Base-by-base conservation (phyloP, 2,113 vertebrate genomes). In the Ceuthmochares aereus region DNA sequence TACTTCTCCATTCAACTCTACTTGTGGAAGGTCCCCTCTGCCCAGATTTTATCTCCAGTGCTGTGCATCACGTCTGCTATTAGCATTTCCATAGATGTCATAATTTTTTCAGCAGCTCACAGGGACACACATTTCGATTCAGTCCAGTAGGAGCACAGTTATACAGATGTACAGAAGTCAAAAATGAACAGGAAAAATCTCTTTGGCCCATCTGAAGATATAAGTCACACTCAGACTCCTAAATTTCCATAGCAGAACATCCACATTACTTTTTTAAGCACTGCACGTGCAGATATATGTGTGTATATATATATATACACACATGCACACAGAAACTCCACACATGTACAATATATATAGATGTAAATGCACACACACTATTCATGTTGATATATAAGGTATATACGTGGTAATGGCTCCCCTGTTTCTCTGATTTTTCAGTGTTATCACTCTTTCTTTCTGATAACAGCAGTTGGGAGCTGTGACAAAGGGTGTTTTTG, bases 121-220 rank as follows among this genome's bases (percentile, higher is more conserved):
- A 54, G 51, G 30, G 54, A 55, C 12, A 49, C 12, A 49, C 5
- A 12, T 7, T 64, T 79, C 10, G 36, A 70, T 62, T 13, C 42
- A 88, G 20, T n/a, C 20, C 18, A 43, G 17, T 15, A 63, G 29
- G 3, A 76, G 3, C 8, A 32, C 26, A 21, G 20, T 17, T 89
- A 16, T n/a, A 37, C 2, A 42, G 42, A 45, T 0, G 0, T 14
- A 43, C 3, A 10, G 37, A 79, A 20, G 17, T 70, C 51, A 63
- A 60, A 60, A 89, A 66, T 26, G 17, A 62, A 15, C 21, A 58
- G 14, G 49, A 85, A 55, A n/a, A 68, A 73, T 60, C 7, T 54
- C 70, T 67, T 75, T 45, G 4, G 9, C 59, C 49, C 9, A 8
- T 47, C 10, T 73, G 26, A 82, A 79, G 66, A 29, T 37, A 43